Conservation (phyloP, 2,113 vertebrate genomes). For the Crotalus horridus region DNA sequence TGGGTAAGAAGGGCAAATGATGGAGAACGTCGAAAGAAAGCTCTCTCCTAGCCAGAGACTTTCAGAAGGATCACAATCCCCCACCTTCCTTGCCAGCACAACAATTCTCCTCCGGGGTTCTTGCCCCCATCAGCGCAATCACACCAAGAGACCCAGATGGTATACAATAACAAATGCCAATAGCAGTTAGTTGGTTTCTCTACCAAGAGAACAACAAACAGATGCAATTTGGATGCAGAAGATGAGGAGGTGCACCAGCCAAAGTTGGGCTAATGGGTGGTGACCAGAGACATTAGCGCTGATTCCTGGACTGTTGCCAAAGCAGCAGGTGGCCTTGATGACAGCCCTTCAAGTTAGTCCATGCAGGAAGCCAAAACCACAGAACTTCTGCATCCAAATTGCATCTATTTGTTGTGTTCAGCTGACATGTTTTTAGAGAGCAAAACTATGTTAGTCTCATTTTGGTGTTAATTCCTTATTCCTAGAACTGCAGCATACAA, state of each 20-base stretch:
- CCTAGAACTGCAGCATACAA: not conserved
- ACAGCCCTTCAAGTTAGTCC: not conserved
- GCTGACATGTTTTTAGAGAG: not conserved
- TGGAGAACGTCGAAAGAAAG: rapidly evolving
- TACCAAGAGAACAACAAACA: not conserved
- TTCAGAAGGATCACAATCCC: not conserved
- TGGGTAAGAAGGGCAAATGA: not conserved
- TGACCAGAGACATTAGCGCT: not conserved
- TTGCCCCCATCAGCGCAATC: not conserved
- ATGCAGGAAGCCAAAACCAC: not conserved
- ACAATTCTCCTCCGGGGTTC: not conserved
- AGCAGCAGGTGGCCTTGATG: not conserved
- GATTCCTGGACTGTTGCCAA: not conserved
- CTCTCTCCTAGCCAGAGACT: not conserved
- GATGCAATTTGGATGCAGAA: not conserved
- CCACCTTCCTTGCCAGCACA: not conserved
- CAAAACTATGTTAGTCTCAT: not conserved
- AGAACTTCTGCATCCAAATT: not conserved
- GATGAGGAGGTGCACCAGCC: not conserved
- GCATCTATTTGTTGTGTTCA: not conserved
- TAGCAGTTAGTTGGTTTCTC: not conserved
- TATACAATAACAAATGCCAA: not conserved
- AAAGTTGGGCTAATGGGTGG: not conserved
- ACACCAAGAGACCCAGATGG: not conserved
- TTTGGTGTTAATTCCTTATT: not conserved